Conservation (phyloP, 2,113 vertebrate species). For the Dipodomys spectabilis region DNA sequence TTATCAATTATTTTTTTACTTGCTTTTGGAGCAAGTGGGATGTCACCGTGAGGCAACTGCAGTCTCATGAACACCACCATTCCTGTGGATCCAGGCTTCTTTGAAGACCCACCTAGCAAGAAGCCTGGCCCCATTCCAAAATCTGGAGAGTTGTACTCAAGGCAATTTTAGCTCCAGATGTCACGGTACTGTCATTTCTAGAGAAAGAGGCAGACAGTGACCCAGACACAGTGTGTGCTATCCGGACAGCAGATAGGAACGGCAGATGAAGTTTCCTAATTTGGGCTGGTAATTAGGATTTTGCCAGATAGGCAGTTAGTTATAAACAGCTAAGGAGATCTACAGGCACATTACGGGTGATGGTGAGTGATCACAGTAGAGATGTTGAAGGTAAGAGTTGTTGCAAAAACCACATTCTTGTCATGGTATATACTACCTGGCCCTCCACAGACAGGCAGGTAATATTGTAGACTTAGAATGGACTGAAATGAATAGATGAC, state of each 20-base stretch:
- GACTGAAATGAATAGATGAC: not conserved
- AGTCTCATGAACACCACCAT: fast-evolving
- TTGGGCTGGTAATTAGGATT: not conserved
- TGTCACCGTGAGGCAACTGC: not conserved
- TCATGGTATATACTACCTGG: not conserved
- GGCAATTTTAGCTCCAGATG: not conserved
- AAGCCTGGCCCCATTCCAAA: not conserved
- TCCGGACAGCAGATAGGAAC: not conserved
- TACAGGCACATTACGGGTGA: not conserved
- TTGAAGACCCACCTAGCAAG: not conserved
- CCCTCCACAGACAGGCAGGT: not conserved
- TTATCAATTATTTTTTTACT: not conserved
- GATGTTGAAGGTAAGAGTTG: not conserved
- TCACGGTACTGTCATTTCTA: not conserved
- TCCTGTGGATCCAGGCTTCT: not conserved
- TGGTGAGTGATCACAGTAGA: not conserved
- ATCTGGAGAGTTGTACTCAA: not conserved
- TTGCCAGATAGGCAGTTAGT: not conserved
- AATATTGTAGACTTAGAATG: not conserved
- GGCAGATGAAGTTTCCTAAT: not conserved
- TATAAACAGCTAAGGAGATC: not conserved
- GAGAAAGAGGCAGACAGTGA: not conserved
- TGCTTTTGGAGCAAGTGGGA: not conserved
- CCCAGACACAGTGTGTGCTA: not conserved
- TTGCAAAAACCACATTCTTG: not conserved